These are phyloP conservation scores for Machaerirhynchus nigripectus DNA, from an alignment of 2,113 vertebrate species.

Conservation along the genomic window DNA sequence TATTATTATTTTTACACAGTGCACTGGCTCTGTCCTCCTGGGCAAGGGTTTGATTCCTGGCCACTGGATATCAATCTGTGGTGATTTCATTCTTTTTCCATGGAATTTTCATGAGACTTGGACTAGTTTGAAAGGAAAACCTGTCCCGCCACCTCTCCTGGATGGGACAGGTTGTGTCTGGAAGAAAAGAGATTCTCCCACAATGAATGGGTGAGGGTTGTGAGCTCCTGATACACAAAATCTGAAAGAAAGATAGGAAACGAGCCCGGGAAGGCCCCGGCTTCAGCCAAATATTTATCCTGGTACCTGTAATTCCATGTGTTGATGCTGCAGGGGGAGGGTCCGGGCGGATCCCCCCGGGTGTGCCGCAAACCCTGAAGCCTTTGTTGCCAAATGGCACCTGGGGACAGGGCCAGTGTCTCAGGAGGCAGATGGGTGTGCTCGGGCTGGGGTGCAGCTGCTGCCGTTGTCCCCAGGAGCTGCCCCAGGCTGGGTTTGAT, in stretches of 20 bases:
- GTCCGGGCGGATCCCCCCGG: rapidly evolving
- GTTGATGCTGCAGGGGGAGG: not conserved
- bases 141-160: not conserved
- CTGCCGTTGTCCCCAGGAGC: not conserved
- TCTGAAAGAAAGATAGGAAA: not conserved
- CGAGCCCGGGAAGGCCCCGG: not conserved
- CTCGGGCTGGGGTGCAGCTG: not conserved
- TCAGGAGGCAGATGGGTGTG: no score
- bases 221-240: not conserved
- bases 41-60: not conserved
- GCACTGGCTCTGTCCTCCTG: not conserved
- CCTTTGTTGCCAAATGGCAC: not conserved
- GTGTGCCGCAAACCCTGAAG: not conserved
- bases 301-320: rapidly evolving
- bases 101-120: not conserved
- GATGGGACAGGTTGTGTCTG: not conserved
- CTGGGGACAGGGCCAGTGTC: not conserved
- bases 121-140: not conserved
- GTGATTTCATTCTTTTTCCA: not conserved
- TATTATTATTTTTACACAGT: not conserved
- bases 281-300: not conserved
- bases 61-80: not conserved
- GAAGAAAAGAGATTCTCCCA: not conserved
- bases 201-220: not conserved
- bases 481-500: no score